Evolutionary conservation across 2,113 vertebrate genomes (phyloP).

Genomic region (Sterna hirundo): DNA sequence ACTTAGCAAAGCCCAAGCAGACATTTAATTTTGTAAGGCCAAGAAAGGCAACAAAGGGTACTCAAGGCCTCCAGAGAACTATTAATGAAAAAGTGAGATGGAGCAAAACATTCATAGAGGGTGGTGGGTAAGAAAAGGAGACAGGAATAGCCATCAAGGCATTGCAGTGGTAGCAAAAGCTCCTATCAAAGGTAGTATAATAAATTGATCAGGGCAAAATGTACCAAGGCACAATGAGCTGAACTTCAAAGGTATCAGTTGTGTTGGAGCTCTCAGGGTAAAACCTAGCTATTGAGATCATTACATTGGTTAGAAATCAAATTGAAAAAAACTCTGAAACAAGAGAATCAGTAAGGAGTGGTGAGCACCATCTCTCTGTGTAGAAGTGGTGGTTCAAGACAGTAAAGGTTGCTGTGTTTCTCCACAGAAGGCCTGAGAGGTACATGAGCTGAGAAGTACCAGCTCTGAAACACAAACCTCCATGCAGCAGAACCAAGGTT

Average conservation of each 20-base stretch:
- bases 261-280: background rate
- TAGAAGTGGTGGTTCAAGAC: background rate
- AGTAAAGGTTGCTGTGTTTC: background rate
- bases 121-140: background rate
- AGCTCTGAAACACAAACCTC: background rate
- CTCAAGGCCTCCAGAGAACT: background rate
- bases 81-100: background rate
- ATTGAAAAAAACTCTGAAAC: background rate
- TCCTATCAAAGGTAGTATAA: background rate
- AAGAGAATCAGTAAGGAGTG: background rate
- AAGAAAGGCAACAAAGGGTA: background rate
- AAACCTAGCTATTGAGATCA: background rate
- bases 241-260: background rate
- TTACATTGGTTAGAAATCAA: background rate
- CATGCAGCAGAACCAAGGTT: background rate
- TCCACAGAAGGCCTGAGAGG: background rate
- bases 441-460: background rate
- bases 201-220: background rate
- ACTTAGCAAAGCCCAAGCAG: background rate
- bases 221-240: background rate
- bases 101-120: background rate
- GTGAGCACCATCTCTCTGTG: background rate
- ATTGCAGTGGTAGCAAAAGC: background rate
- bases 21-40: background rate
- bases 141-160: background rate